phyloP scores from a whole-genome alignment of 2,113 vertebrate genomes.

The Pontoporia blainvillei region DNA sequence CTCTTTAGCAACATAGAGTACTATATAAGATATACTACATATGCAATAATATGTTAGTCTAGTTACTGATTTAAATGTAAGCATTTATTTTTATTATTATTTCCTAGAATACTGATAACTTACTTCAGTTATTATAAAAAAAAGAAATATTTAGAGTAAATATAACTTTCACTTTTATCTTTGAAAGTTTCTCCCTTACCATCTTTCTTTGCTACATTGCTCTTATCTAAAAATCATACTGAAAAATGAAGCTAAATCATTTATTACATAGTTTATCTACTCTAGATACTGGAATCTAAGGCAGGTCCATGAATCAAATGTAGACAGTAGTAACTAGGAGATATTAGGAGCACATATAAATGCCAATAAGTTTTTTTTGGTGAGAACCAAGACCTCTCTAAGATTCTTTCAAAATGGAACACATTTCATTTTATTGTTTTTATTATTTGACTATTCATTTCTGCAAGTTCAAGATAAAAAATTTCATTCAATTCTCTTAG shows the following conservation, averaged over 20 bases:
- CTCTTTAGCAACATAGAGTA: not conserved
- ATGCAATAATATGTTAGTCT: not conserved
- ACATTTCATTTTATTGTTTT: constrained; percentile 61
- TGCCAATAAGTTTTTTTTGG: not conserved
- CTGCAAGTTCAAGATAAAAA: constrained; percentile 45
- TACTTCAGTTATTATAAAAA: not conserved
- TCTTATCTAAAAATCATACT: not conserved
- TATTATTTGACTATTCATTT: constrained; percentile 33
- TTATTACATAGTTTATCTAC: constrained; percentile 25
- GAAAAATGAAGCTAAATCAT: constrained; percentile 14
- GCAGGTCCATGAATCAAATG: constrained; percentile 29
- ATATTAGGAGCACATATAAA: constrained; percentile 19
- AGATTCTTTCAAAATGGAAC: constrained; percentile 67
- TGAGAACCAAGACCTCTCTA: constrained; percentile 28
- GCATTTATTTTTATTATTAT: not conserved
- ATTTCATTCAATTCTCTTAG: constrained; percentile 32
- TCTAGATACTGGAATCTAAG: constrained; percentile 5
- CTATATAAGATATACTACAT: not conserved
- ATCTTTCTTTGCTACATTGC: not conserved
- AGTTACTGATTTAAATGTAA: not conserved
- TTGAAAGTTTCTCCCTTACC: not conserved
- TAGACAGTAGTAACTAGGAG: constrained; percentile 1
- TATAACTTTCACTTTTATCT: not conserved
- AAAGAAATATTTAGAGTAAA: not conserved
- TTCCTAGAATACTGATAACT: not conserved